Conservation (phyloP, 2,113 vertebrate genomes). For the Trematomus loennbergii region DNA sequence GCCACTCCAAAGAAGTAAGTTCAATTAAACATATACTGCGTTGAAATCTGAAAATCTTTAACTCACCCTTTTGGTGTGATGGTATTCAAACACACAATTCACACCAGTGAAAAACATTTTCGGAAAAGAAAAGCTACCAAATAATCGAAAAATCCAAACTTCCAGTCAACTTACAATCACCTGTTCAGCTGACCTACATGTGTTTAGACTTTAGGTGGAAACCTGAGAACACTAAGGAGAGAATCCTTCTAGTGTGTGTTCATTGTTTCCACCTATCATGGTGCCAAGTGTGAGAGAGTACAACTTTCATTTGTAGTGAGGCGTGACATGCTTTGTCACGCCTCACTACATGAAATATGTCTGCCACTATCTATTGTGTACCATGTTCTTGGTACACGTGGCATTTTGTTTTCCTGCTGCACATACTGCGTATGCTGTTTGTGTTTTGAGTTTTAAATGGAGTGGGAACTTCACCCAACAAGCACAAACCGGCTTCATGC, state of each 20-base stretch:
- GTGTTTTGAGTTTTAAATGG: not conserved
- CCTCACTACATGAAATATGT: too few relatives aligned
- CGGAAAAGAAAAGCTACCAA: not conserved
- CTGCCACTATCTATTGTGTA: not conserved
- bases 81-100: too few relatives aligned
- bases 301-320: not conserved
- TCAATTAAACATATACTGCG: too few relatives aligned
- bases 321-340: too few relatives aligned
- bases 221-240: not conserved
- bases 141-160: not conserved
- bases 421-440: not conserved
- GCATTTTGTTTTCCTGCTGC: constrained; percentile 9
- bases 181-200: not conserved
- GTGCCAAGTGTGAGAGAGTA: not conserved
- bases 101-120: too few relatives aligned
- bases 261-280: not conserved
- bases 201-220: not conserved
- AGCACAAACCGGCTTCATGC: constrained; percentile 1
- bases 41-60: too few relatives aligned
- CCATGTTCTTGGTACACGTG: not conserved
- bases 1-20: too few relatives aligned
- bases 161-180: not conserved
- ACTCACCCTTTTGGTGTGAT: too few relatives aligned
- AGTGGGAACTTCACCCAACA: constrained; percentile 11
- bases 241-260: not conserved